phyloP scores from a whole-genome alignment of 2,113 vertebrate species.

The Trogon surrucura region DNA sequence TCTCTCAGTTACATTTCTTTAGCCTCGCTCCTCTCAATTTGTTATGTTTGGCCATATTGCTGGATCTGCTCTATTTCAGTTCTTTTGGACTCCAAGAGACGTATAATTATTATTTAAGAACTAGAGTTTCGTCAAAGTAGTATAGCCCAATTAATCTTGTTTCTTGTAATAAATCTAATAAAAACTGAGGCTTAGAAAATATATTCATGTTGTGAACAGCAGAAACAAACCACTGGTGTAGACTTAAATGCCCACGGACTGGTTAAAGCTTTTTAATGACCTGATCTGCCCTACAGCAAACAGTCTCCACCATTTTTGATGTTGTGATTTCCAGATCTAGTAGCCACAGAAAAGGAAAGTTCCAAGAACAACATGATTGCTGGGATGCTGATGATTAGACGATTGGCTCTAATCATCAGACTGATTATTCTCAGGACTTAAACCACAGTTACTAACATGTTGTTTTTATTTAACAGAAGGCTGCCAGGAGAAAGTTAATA shows the following conservation, averaged over 20 bases:
- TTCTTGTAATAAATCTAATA: conserved; percentile 43
- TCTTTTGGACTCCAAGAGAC: not conserved
- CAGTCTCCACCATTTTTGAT: not conserved
- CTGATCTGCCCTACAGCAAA: not conserved
- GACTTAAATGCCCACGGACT: not conserved
- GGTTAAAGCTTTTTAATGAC: conserved; percentile 24
- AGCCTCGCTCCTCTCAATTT: not conserved
- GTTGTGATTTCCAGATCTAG: conserved; percentile 13
- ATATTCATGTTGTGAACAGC: not conserved
- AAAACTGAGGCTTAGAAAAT: conserved; percentile 33
- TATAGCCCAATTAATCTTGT: conserved; percentile 9
- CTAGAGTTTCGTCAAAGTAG: not conserved
- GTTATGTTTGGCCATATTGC: conserved; percentile 42
- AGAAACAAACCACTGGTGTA: conserved; percentile 21
- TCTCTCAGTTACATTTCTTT: conserved; percentile 11
- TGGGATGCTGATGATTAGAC: not conserved
- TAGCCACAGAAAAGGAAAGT: conserved; percentile 1
- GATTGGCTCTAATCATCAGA: conserved; percentile 2
- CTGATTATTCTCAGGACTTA: conserved; percentile 21
- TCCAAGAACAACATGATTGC: conserved; percentile 29
- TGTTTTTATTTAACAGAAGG: conserved; percentile 32
- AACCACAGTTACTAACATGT: not conserved
- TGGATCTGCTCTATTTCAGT: conserved; percentile 5
- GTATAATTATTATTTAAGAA: conserved; percentile 36
- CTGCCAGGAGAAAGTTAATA: conserved; percentile 4